Evolutionary conservation across 2,113 vertebrate genomes (phyloP).

Genomic region (Spilogale gracilis): DNA sequence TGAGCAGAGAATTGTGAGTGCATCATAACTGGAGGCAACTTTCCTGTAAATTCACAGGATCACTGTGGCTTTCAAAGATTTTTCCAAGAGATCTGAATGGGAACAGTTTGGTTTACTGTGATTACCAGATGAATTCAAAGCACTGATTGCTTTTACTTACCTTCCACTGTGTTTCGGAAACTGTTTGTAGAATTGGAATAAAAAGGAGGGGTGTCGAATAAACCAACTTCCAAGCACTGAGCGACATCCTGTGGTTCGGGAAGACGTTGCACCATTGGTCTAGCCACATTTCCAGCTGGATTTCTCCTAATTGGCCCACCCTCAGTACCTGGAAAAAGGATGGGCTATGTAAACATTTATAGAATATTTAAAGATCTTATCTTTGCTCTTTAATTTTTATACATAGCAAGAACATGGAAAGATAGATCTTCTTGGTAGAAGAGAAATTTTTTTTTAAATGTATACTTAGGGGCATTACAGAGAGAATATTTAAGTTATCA

Average conservation of each 20-base stretch:
- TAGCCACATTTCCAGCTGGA: conserved; percentile 95
- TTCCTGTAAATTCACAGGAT: background rate
- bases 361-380: background rate
- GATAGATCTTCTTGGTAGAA: background rate
- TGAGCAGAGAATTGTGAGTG: background rate
- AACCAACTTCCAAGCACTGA: conserved; percentile 93
- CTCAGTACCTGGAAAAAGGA: conserved; percentile 90
- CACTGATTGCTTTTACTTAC: conserved; percentile 80
- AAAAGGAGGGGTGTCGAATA: conserved; percentile 97
- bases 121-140: background rate
- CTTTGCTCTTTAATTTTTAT: background rate
- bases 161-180: conserved; percentile 97
- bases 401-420: background rate
- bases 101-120: background rate
- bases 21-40: background rate
- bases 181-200: conserved; percentile 97
- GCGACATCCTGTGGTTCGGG: conserved; percentile 94
- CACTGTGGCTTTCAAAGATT: background rate
- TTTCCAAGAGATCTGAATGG: background rate
- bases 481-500: background rate
- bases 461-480: background rate
- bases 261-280: conserved; percentile 97
- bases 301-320: conserved; percentile 94
- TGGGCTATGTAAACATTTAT: background rate
- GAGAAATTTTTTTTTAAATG: background rate